Evolutionary conservation across 2,797 vertebrate species (phyloP).

Genomic region (Harpagifer antarcticus): DNA sequence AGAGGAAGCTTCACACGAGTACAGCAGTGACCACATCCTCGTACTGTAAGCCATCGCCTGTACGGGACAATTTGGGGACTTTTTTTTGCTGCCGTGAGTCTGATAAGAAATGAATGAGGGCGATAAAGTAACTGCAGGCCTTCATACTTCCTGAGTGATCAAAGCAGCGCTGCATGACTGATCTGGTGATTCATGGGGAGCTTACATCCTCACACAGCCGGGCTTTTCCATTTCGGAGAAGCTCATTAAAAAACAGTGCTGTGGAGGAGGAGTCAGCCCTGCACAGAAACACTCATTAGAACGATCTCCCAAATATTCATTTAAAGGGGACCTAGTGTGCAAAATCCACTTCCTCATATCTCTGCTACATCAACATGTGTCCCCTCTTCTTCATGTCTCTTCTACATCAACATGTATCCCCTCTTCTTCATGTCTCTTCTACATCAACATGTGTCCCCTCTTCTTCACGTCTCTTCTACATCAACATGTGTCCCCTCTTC

Average conservation of each 20-base stretch:
- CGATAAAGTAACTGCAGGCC: slow-evolving; percentile 56
- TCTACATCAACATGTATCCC: too few species aligned
- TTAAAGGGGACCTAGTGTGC: too few species aligned
- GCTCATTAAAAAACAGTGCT: too few species aligned
- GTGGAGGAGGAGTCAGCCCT: too few species aligned
- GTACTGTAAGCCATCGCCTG: slow-evolving; percentile 40
- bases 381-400: too few species aligned
- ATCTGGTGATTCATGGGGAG: slow-evolving; percentile 53
- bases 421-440: too few species aligned
- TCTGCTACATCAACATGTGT: not conserved
- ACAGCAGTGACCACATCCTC: slow-evolving; percentile 53
- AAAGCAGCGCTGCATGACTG: slow-evolving; percentile 40
- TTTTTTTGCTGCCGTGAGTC: slow-evolving; percentile 14
- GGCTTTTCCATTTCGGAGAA: too few species aligned
- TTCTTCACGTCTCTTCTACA: too few species aligned
- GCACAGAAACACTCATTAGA: too few species aligned
- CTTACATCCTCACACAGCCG: slow-evolving; percentile 23
- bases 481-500: too few species aligned
- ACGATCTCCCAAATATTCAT: too few species aligned
- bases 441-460: too few species aligned
- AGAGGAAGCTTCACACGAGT: slow-evolving; percentile 6
- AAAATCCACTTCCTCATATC: not conserved
- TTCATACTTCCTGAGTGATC: slow-evolving; percentile 57
- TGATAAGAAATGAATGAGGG: slow-evolving; percentile 68
- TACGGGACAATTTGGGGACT: slow-evolving; percentile 11